A percentile compares a stretch with the other conserved stretches of the same genome.
These are phyloP conservation scores for Mantis religiosa DNA, from an alignment of 2,888 invertebrate genomes.

Conservation along the genomic window DNA sequence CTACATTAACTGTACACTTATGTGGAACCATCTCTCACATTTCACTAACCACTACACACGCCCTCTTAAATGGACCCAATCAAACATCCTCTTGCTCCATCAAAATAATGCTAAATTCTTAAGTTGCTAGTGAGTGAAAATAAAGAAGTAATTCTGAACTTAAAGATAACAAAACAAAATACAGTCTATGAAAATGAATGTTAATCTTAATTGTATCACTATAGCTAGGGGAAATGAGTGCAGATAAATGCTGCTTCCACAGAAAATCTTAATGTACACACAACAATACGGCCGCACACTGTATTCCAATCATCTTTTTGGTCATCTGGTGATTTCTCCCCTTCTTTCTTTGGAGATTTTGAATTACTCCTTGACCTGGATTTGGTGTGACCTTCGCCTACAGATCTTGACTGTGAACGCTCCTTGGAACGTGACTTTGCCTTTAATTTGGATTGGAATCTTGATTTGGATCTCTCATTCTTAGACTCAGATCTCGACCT, in stretches of 20 bases:
- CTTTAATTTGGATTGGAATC: slow-evolving; percentile 52
- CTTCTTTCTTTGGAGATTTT: slow-evolving; percentile 26
- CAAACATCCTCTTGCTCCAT: slow-evolving; percentile 24
- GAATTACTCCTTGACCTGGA: slow-evolving; percentile 35
- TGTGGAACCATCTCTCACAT: slow-evolving; percentile 6
- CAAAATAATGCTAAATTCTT: background rate
- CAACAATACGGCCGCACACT: background rate
- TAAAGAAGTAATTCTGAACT: background rate
- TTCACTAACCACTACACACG: slow-evolving; percentile 4
- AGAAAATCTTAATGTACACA: background rate
- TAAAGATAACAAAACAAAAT: background rate
- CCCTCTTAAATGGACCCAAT: slow-evolving; percentile 25
- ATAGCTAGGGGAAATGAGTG: slow-evolving; percentile 1
- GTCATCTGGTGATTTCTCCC: slow-evolving; percentile 20
- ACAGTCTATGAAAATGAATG: slow-evolving; percentile 8
- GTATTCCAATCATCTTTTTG: slow-evolving; percentile 25
- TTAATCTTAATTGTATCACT: background rate
- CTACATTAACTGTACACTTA: slow-evolving; percentile 12
- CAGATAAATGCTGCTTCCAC: background rate
- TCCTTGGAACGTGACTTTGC: slow-evolving; percentile 36
- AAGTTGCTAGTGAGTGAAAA: slow-evolving; percentile 1
- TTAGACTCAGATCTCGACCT: slow-evolving; percentile 56
- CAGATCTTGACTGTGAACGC: slow-evolving; percentile 57
- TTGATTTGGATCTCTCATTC: slow-evolving; percentile 48
- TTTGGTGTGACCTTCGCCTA: slow-evolving; percentile 58